Evolutionary conservation across 2,888 invertebrate species (phyloP), one percentile per base, ranked within the genome.

Genomic region (Keiferia lycopersicella): DNA sequence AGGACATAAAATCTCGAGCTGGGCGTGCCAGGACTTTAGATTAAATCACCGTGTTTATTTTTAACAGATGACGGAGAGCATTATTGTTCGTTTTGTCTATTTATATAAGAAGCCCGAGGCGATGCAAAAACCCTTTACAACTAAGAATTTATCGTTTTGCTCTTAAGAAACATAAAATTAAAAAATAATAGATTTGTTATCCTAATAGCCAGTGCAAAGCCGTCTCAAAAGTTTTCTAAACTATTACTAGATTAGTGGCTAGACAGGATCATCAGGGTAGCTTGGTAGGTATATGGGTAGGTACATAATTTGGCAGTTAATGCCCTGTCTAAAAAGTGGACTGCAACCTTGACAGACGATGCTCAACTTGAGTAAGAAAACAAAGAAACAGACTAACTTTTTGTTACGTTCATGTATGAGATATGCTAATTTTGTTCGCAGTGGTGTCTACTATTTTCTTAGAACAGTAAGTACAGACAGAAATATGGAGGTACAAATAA

Each of bases 1-100:
- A 61, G 18, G 30, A 26, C 38, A 50, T 57, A 63, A 57, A 58
- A 58, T 48, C 16, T 22, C 12, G 16, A 48, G 30, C 38, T 59
- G 34, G 63, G 58, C 63, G 50, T 59, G 38, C 56, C 56, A 34
- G 30, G 56, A 56, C 51, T 53, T 26, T 22, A 22, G 51, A 53
- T 53, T 53, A 53, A 53, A 53, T 53, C 51, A 51, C 22, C 51
- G 26, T 53, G 51, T 53, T 53, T 53, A 53, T 53, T 53, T 53
- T 53, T 53, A 53, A 53, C 51, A 45, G n/a, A 3, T 45, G 45
- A n/a, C 45, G 45, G 45, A 16, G 6, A 45, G 8, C n/a, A n/a
- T n/a, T 7, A 6, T 45, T 16, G 45, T 45, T 45, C n/a, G 45
- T 45, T n/a, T 45, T 45, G 45, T 45, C 0, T n/a, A 16, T 16